Conservation (phyloP, 2,888 invertebrate genomes). For the Pseudococcus longispinus region DNA sequence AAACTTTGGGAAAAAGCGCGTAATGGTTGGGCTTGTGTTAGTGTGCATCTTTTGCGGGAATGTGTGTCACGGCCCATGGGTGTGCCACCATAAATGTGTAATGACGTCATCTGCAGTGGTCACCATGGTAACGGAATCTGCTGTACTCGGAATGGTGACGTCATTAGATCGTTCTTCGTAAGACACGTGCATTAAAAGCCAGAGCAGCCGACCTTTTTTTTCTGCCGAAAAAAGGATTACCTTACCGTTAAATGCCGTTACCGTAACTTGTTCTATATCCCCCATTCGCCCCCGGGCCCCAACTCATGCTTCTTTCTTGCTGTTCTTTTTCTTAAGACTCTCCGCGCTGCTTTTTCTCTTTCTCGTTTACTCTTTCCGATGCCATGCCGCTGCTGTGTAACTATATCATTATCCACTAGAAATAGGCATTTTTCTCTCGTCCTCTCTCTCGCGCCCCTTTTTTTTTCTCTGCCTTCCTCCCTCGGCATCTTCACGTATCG, state of each 20-base stretch:
- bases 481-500: not conserved
- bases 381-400: not conserved
- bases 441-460: not conserved
- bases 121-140: conserved; percentile 54
- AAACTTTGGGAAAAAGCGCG: conserved; percentile 52
- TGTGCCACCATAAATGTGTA: conserved; percentile 56
- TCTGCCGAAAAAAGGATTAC: conserved; percentile 47
- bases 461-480: not conserved
- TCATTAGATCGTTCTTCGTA: conserved; percentile 55
- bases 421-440: conserved; percentile 24
- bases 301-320: not conserved
- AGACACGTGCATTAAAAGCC: conserved; percentile 56
- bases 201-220: conserved; percentile 54
- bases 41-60: conserved; percentile 52
- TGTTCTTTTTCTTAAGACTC: not conserved
- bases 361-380: not conserved
- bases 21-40: conserved; percentile 46
- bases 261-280: conserved; percentile 31
- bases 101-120: conserved; percentile 55
- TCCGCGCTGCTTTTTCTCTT: not conserved
- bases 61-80: conserved; percentile 56
- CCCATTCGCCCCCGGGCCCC: conserved; percentile 17
- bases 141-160: conserved; percentile 50
- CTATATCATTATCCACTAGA: conserved; percentile 32
- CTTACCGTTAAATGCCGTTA: conserved; percentile 51